These are phyloP conservation scores for Chouioia cunea DNA, from an alignment of 2,888 invertebrate genomes.

Conservation along the genomic window DNA sequence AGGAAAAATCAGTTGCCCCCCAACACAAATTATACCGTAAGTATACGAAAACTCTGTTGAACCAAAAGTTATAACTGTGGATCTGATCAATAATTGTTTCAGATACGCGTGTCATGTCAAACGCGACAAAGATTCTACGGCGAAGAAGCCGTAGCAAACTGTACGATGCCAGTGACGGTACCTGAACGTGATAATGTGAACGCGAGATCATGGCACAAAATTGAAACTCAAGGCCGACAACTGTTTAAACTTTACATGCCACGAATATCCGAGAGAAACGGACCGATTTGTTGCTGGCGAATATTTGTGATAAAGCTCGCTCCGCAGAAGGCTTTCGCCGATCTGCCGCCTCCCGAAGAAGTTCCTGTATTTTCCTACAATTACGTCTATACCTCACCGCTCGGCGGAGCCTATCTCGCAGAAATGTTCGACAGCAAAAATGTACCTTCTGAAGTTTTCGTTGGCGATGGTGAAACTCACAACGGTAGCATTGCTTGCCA, in stretches of 20 bases:
- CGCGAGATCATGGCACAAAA: conserved; percentile 74
- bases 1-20: conserved; percentile 76
- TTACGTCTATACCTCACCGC: conserved; percentile 78
- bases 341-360: conserved; percentile 78
- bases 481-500: conserved; percentile 67
- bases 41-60: conserved; percentile 50
- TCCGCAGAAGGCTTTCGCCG: conserved; percentile 74
- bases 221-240: conserved; percentile 76
- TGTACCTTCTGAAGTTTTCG: conserved; percentile 76
- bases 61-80: not conserved
- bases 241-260: conserved; percentile 83
- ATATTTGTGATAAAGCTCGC: conserved; percentile 82
- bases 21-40: conserved; percentile 87
- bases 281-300: conserved; percentile 89
- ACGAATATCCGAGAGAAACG: conserved; percentile 85
- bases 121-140: conserved; percentile 83
- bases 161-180: conserved; percentile 79
- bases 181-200: conserved; percentile 77
- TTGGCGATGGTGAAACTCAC: conserved; percentile 76
- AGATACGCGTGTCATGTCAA: conserved; percentile 76
- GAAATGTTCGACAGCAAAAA: conserved; percentile 84
- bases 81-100: conserved; percentile 31
- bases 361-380: conserved; percentile 80
- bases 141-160: conserved; percentile 74
- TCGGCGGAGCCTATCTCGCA: conserved; percentile 84